Percentiles rank a stretch among this genome's conserved stretches.
Evolutionary conservation across 2,888 invertebrate species (phyloP).

Genomic region (Aplocera efformata): DNA sequence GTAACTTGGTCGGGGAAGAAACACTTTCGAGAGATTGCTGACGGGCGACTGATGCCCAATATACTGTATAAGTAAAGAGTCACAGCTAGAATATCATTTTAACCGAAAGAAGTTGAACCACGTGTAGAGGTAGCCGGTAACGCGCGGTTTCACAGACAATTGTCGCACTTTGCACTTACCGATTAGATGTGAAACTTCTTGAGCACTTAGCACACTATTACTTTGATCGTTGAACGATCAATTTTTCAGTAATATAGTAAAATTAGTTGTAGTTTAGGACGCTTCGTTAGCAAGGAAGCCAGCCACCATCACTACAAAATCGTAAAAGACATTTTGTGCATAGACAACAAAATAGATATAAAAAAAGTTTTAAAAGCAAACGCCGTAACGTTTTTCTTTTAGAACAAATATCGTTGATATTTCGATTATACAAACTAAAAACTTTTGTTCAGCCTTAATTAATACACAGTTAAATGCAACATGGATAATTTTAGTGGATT

Average conservation of each 20-base stretch:
- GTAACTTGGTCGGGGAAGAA: slow-evolving; percentile 42
- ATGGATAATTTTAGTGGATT: too few species aligned
- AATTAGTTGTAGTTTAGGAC: slow-evolving; percentile 70
- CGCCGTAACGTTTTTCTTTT: slow-evolving; percentile 40
- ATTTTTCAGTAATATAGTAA: slow-evolving; percentile 58
- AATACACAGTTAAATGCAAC: too few species aligned
- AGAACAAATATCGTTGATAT: too few species aligned
- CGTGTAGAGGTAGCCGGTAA: slow-evolving; percentile 76
- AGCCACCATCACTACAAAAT: slow-evolving; percentile 80
- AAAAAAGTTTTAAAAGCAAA: slow-evolving; percentile 53
- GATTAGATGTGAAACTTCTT: slow-evolving; percentile 71
- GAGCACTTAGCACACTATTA: slow-evolving; percentile 74
- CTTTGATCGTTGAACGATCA: slow-evolving; percentile 59
- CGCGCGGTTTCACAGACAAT: slow-evolving; percentile 60
- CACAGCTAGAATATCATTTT: slow-evolving; percentile 51
- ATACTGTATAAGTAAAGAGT: slow-evolving; percentile 45
- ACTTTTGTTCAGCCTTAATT: too few species aligned
- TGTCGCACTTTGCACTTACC: slow-evolving; percentile 71
- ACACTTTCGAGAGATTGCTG: slow-evolving; percentile 37
- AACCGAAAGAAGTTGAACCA: slow-evolving; percentile 65
- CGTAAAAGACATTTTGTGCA: slow-evolving; percentile 78
- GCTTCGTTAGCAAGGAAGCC: slow-evolving; percentile 78
- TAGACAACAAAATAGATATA: slow-evolving; percentile 63
- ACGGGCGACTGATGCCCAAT: slow-evolving; percentile 35
- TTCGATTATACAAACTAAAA: too few species aligned